These are phyloP conservation scores for Bolinopsis microptera DNA, from an alignment of 37 sponge, comb jelly and placozoan genomes.

Conservation along the genomic window DNA sequence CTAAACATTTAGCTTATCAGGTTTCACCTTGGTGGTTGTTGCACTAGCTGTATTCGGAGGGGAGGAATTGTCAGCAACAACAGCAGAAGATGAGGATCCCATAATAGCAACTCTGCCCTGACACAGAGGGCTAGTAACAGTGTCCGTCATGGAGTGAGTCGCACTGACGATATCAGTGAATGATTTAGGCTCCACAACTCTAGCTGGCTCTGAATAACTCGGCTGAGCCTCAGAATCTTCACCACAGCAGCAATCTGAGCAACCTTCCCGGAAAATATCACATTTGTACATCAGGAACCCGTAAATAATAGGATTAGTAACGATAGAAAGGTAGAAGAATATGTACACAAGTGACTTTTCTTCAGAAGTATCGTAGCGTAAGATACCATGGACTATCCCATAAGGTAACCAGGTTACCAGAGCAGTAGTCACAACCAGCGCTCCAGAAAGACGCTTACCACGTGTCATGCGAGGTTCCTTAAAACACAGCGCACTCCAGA, in stretches of 20 bases:
- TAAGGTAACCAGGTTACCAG: constrained; percentile 24
- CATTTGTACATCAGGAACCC: not conserved
- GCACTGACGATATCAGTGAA: not conserved
- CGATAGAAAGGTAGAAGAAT: not conserved
- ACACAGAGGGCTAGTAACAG: no score
- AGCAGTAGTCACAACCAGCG: not conserved
- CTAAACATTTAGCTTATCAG: no score
- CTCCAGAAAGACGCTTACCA: not conserved
- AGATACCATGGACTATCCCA: not conserved
- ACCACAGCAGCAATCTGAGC: not conserved
- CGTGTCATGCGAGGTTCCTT: not conserved
- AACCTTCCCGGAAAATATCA: not conserved
- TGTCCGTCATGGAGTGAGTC: not conserved
- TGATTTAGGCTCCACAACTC: not conserved
- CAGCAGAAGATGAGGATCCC: no score
- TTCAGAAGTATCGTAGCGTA: not conserved
- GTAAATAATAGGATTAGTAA: not conserved
- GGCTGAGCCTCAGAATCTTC: not conserved
- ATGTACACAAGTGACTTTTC: not conserved
- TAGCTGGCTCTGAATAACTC: not conserved
- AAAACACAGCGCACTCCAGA: not conserved
- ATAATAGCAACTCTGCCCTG: no score
- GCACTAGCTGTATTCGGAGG: no score
- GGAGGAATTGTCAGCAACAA: no score
- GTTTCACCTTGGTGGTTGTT: no score